These are phyloP conservation scores for Ferdinandea cuprea DNA, from an alignment of 2,888 invertebrate genomes.

Conservation along the genomic window DNA sequence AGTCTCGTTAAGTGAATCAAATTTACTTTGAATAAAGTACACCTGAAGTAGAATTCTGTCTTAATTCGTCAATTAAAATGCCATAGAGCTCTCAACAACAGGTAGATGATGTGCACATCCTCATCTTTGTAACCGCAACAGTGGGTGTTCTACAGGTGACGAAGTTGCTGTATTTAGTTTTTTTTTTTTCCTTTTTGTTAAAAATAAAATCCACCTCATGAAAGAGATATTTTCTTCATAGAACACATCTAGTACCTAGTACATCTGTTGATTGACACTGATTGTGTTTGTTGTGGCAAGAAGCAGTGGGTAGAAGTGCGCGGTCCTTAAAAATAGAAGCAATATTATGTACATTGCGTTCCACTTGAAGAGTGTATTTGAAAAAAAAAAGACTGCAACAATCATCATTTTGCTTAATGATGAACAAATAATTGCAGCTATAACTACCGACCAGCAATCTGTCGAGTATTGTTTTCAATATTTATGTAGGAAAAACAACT, in stretches of 20 bases:
- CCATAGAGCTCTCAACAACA: slow-evolving; percentile 23
- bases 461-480: slow-evolving; percentile 46
- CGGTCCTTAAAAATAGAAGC: slow-evolving; percentile 53
- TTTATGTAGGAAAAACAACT: not conserved
- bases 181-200: too few species aligned
- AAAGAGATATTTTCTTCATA: slow-evolving; percentile 9
- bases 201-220: slow-evolving; percentile 49
- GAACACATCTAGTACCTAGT: slow-evolving; percentile 16
- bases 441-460: slow-evolving; percentile 29
- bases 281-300: slow-evolving; percentile 44
- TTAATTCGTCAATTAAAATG: slow-evolving; percentile 61
- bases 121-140: not conserved
- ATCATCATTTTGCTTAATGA: slow-evolving; percentile 49
- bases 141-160: slow-evolving; percentile 53
- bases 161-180: slow-evolving; percentile 48
- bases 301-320: not conserved
- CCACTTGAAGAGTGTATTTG: slow-evolving; percentile 14
- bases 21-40: slow-evolving; percentile 37
- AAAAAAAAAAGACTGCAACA: slow-evolving; percentile 14
- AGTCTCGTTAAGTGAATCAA: slow-evolving; percentile 16
- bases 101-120: slow-evolving; percentile 24
- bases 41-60: slow-evolving; percentile 30
- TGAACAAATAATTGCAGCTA: slow-evolving; percentile 50
- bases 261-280: slow-evolving; percentile 72
- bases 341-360: slow-evolving; percentile 40